These are phyloP conservation scores for Pseudopleuronectes americanus DNA, from an alignment of 2,797 vertebrate genomes.

Conservation along the genomic window DNA sequence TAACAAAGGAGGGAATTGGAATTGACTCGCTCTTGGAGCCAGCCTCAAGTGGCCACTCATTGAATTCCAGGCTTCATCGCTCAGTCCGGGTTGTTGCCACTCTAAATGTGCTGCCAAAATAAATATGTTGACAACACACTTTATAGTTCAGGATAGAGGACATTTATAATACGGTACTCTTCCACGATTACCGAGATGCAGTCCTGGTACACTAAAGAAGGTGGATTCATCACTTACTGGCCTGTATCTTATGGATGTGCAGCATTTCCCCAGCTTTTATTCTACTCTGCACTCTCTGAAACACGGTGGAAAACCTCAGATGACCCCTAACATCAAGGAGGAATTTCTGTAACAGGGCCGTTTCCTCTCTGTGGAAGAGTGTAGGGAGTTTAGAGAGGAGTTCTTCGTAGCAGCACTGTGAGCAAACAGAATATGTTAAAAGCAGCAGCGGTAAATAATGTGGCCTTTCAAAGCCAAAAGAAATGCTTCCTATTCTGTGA, in stretches of 20 bases:
- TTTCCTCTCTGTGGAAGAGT: conserved; percentile 25
- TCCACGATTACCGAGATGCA: conserved; percentile 12
- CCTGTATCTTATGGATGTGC: too few species aligned
- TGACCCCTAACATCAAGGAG: conserved; percentile 19
- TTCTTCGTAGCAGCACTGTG: conserved; percentile 41
- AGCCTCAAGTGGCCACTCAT: too few species aligned
- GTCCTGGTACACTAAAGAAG: background rate
- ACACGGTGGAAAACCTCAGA: conserved; percentile 25
- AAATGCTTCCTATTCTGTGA: conserved; percentile 34
- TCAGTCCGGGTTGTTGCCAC: too few species aligned
- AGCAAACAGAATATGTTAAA: conserved; percentile 59
- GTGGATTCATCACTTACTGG: too few species aligned
- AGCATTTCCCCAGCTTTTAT: too few species aligned
- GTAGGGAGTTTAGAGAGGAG: conserved; percentile 40
- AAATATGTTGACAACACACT: background rate
- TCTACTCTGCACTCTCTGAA: background rate
- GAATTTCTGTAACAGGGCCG: conserved; percentile 5
- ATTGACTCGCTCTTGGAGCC: too few species aligned
- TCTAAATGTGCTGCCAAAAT: too few species aligned
- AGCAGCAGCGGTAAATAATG: conserved; percentile 56
- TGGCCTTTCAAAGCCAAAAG: conserved; percentile 25
- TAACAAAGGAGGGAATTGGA: too few species aligned
- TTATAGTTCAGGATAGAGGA: conserved; percentile 16
- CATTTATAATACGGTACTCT: conserved; percentile 31
- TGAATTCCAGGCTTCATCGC: too few species aligned